Evolutionary conservation across 2,797 vertebrate genomes (phyloP), one percentile per base, ranked within the genome.

Genomic region (Cossypha niveicapilla): DNA sequence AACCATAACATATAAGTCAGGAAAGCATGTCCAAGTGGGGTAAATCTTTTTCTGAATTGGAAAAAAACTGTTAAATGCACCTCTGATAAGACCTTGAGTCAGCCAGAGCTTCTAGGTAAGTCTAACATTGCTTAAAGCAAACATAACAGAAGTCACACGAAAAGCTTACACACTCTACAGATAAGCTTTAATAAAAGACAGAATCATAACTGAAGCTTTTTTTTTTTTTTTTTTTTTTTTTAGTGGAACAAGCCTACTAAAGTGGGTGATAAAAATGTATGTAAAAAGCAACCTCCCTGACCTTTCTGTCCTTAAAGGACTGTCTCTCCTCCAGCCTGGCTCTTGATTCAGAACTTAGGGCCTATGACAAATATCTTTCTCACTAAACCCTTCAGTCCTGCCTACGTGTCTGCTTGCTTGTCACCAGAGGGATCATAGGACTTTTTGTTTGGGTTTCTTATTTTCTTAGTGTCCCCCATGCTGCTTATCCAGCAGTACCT

Each of bases 1-100:
- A 60, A 67, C 4, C 3, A 10, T 41, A 53, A 21, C 9, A 41
- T 37, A 6, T 44, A 78, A 44, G 18, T 66, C 27, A n/a, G 14
- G 22, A 73, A 66, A 58, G 1, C 15, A 70, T 54, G 10, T 34
- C 18, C 14, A 65, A 61, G 13, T 32, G 28, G 0, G 0, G 0
- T 14, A 4, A 30, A 39, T n/a, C n/a, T 63, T 21, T 66, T 66
- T 86, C 13, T 85, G 62, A 82, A 41, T 35, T 24, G 10, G 5
- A 32, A 66, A 15, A 77, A 18, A 42, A 32, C 4, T 41, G 16
- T 74, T 67, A 77, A 71, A 74, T 60, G 7, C 6, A 67, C 11
- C 15, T 54, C 4, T 66, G 27, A 35, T 67, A 41, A 63, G 24
- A 62, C 24, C 24, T 66, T 30, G 24, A 86, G 24, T 66, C 14